Evolutionary conservation across 2,888 invertebrate genomes (phyloP).

Genomic region (Trimorus sp.): DNA sequence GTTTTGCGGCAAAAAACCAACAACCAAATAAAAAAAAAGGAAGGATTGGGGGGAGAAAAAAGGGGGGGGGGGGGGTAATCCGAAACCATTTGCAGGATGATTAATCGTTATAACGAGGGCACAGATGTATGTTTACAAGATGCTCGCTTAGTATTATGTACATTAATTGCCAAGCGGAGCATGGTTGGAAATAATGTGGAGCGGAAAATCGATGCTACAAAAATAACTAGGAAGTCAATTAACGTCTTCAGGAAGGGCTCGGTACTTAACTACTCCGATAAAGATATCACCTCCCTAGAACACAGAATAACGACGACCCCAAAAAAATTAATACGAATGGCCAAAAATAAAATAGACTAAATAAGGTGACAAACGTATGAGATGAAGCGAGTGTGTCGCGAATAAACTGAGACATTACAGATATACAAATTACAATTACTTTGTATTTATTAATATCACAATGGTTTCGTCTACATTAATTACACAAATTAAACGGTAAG

Average conservation of each 20-base stretch:
- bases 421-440: no score
- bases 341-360: neutral
- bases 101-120: no score
- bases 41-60: no score
- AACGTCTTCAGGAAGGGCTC: constrained; percentile 4
- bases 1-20: no score
- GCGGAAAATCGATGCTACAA: constrained; percentile 3
- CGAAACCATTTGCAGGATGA: no score
- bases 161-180: constrained; percentile 22
- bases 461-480: neutral
- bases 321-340: constrained; percentile 2
- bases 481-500: constrained; percentile 6
- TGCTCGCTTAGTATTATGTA: neutral
- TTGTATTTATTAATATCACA: constrained; percentile 11
- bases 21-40: no score
- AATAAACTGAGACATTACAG: no score
- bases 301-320: constrained; percentile 68
- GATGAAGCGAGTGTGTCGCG: no score
- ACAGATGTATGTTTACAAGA: no score
- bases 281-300: constrained; percentile 73
- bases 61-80: no score
- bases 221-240: constrained; percentile 4
- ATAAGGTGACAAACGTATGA: neutral
- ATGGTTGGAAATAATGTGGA: constrained; percentile 15
- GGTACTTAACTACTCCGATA: constrained; percentile 69